phyloP scores from a whole-genome alignment of 2,113 vertebrate genomes.

The Prunella fulvescens region DNA sequence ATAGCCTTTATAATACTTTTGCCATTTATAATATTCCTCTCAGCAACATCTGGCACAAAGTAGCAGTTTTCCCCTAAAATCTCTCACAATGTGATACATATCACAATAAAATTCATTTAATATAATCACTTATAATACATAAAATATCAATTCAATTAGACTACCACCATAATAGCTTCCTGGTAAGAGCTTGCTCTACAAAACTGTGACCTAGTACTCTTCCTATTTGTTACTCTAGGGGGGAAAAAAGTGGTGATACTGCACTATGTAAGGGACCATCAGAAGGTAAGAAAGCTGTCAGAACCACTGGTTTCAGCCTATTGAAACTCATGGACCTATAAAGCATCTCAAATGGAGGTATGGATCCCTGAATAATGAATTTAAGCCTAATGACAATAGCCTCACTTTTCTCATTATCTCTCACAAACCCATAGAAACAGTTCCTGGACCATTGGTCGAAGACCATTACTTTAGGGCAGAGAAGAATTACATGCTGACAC shows the following conservation, averaged over 20 bases:
- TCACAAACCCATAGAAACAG: background rate
- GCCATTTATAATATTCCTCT: background rate
- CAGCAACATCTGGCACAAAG: background rate
- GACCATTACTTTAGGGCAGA: conserved; percentile 12
- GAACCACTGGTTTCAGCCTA: background rate
- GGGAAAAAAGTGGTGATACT: background rate
- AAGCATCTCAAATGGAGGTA: background rate
- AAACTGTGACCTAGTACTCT: background rate
- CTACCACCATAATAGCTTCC: background rate
- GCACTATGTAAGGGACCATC: background rate
- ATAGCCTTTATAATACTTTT: background rate
- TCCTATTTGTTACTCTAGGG: background rate
- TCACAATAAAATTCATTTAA: background rate
- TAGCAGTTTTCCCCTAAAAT: background rate
- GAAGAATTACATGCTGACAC: conserved; percentile 15
- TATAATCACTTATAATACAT: background rate
- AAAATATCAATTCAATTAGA: conserved; percentile 2
- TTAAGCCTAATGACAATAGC: conserved; percentile 32
- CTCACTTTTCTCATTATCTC: conserved; percentile 21
- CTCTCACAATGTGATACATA: background rate
- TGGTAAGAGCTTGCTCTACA: background rate
- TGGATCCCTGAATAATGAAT: conserved; percentile 1
- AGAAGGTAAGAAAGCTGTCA: background rate
- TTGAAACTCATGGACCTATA: background rate
- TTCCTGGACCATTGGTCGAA: background rate